These are phyloP conservation scores for Hylia prasina DNA, from an alignment of 2,113 vertebrate species.

Conservation along the genomic window DNA sequence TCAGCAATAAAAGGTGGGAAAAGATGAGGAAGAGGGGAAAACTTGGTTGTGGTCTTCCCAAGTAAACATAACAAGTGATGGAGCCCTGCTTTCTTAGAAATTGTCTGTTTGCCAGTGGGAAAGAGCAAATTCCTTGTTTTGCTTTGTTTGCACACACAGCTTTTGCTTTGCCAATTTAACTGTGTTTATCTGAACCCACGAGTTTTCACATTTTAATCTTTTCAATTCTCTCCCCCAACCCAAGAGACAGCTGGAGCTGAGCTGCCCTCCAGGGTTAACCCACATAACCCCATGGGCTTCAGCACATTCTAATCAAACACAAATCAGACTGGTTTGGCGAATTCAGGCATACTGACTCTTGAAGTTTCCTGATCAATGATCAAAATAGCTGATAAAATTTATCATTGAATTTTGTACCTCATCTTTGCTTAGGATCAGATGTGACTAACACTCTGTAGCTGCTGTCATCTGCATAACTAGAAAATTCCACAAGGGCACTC, in stretches of 20 bases:
- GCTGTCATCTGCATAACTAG: background rate
- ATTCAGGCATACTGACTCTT: background rate
- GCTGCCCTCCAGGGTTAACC: background rate
- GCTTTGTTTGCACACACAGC: background rate
- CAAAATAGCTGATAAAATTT: background rate
- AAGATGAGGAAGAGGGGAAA: background rate
- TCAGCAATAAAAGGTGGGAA: background rate
- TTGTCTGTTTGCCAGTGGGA: background rate
- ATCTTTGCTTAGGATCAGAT: background rate
- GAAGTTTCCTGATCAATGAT: background rate
- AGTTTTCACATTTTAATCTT: background rate
- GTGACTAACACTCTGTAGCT: background rate
- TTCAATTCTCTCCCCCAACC: background rate
- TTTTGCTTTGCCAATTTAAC: background rate
- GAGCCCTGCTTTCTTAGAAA: background rate
- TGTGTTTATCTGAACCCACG: accelerated
- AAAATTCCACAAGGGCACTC: background rate
- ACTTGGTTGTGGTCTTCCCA: background rate
- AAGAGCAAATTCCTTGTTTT: background rate
- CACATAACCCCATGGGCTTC: background rate
- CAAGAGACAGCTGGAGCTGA: background rate
- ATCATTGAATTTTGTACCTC: background rate
- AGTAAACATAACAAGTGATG: background rate
- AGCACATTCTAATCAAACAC: background rate
- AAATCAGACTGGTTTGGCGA: background rate